These are phyloP conservation scores for Cheirogaleus medius DNA, from an alignment of 2,113 vertebrate species.

Conservation along the genomic window DNA sequence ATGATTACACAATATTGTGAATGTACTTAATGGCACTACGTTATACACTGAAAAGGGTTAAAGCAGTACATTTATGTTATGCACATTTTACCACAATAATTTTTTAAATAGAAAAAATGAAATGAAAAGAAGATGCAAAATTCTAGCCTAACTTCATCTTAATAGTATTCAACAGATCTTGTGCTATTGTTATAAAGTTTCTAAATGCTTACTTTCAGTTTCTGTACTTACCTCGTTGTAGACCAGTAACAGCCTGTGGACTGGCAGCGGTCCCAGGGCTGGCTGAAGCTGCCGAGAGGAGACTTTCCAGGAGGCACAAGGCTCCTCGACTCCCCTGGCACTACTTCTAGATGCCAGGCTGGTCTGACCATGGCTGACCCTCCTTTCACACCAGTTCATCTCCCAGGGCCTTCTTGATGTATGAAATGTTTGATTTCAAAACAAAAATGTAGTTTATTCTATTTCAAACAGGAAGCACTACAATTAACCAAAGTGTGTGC, in stretches of 20 bases:
- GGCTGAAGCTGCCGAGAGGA: background rate
- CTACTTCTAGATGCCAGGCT: background rate
- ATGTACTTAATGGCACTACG: background rate
- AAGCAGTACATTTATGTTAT: background rate
- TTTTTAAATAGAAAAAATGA: background rate
- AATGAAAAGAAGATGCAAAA: background rate
- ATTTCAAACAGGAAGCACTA: too few relatives aligned
- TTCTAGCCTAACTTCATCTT: background rate
- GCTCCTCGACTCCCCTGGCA: background rate
- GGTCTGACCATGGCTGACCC: background rate
- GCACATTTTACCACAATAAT: background rate
- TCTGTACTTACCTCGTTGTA: background rate
- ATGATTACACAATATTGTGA: background rate
- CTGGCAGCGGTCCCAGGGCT: fast-evolving
- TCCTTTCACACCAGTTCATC: background rate
- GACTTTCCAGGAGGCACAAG: background rate
- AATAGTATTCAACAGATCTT: background rate
- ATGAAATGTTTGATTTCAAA: too few relatives aligned
- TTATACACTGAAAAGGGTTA: background rate
- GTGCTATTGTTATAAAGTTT: background rate
- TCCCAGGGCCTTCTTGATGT: background rate
- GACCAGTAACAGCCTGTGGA: too few relatives aligned
- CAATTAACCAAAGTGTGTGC: too few relatives aligned
- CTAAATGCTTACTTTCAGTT: background rate
- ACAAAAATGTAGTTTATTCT: too few relatives aligned